Evolutionary conservation across 2,113 vertebrate species (phyloP), one percentile per base, ranked within the genome.

Genomic region (Hypomesus transpacificus): DNA sequence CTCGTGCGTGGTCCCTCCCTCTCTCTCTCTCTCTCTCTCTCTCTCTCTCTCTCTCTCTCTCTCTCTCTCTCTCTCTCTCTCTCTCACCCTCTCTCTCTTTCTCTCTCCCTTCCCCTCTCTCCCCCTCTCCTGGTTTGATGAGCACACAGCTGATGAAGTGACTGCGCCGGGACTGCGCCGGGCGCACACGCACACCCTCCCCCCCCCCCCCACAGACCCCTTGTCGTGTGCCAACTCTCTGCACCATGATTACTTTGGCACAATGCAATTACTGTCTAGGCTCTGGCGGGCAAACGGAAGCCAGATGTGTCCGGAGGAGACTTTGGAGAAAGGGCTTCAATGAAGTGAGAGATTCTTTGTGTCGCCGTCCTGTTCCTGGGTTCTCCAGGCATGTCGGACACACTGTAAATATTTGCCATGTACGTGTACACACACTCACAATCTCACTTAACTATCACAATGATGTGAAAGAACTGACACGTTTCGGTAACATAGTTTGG

Each of bases 251-350:
- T 58, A 21, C 56, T 58, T 58, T 58, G 14, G 18, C 56, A 21
- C 56, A 58, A 21, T 58, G 56, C 56, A 58, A 58, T 58, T 58
- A 58, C n/a, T 58, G n/a, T 58, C 17, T 58, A 5, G 18, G 56
- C 17, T 20, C n/a, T 58, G 56, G 56, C 56, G 17, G 56, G 56
- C 17, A 17, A 58, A 20, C 16, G 56, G 21, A 61, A 34, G 61
- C 17, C 18, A 17, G 18, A 20, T 8, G 18, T 1, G 59, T 26
- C 59, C 28, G 59, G 13, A 3, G 20, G 20, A 16, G 59, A 16
- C 21, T 14, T 22, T 26, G 13, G 22, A 24, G 21, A 61, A 61
- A 16, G 20, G 20, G 22, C 14, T 61, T 26, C 1, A 26, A 13
- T 31, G 9, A 39, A 11, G 28, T 34, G 28, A 6, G 20, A 7